Percentiles rank a stretch among this genome's conserved stretches.
Conservation (phyloP, 2,113 vertebrate species). For the Sprattus sprattus region DNA sequence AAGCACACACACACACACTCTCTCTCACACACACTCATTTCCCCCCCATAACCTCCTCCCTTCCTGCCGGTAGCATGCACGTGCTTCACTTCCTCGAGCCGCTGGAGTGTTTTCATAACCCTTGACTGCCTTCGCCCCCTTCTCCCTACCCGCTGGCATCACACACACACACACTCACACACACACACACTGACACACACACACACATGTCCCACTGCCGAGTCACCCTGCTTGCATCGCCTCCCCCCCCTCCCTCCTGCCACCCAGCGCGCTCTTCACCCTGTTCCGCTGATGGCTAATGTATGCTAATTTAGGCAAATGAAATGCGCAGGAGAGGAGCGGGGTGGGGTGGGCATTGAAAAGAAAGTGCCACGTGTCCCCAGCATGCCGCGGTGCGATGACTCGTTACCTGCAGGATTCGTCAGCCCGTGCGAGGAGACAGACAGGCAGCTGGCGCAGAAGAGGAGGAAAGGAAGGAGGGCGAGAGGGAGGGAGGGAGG, state of each 20-base stretch:
- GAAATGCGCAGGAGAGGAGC: slow-evolving; percentile 61
- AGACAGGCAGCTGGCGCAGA: slow-evolving; percentile 51
- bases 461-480: neutral
- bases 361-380: slow-evolving; percentile 58
- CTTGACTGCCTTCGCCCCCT: slow-evolving; percentile 32
- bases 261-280: slow-evolving; percentile 29
- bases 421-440: slow-evolving; percentile 37
- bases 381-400: slow-evolving; percentile 65
- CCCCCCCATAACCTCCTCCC: neutral
- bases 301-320: slow-evolving; percentile 74
- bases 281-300: slow-evolving; percentile 62
- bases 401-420: slow-evolving; percentile 61
- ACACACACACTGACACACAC: neutral
- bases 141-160: neutral
- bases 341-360: slow-evolving; percentile 9
- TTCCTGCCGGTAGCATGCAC: slow-evolving; percentile 18
- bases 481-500: neutral
- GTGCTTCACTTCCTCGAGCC: slow-evolving; percentile 31
- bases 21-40: slow-evolving; percentile 11
- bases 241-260: slow-evolving; percentile 42
- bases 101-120: slow-evolving; percentile 32
- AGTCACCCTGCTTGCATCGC: neutral
- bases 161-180: neutral
- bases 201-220: neutral
- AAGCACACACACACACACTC: neutral